Evolutionary conservation across 37 sponge, comb jelly and placozoan species (phyloP).

Genomic region (Diacarnus erythraeanus): DNA sequence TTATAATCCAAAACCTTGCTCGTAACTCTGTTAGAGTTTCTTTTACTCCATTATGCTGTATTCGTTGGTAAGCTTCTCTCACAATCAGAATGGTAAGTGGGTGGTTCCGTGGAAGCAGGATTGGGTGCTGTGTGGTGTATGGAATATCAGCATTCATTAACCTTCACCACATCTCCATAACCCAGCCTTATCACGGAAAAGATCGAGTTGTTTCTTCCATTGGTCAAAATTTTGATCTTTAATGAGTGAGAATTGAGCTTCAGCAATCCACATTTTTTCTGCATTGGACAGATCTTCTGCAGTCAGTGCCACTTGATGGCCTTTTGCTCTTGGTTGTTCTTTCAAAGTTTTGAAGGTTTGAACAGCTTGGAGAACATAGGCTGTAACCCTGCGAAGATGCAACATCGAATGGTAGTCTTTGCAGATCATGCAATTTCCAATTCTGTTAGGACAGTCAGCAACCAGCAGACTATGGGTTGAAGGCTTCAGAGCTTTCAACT

Average conservation of each 20-base stretch:
- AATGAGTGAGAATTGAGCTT: background rate
- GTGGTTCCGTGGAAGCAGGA: background rate
- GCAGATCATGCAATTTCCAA: slow-evolving; percentile 10
- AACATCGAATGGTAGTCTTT: slow-evolving; percentile 16
- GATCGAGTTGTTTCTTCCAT: slow-evolving; percentile 21
- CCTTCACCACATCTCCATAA: slow-evolving; percentile 36
- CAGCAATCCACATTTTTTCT: slow-evolving; percentile 8
- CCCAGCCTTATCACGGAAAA: slow-evolving; percentile 8
- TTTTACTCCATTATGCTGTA: too few relatives aligned
- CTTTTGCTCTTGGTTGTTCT: too few relatives aligned
- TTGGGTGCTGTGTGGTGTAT: slow-evolving; percentile 31
- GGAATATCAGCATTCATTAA: slow-evolving; percentile 38
- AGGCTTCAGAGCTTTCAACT: too few relatives aligned
- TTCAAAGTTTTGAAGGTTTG: slow-evolving; percentile 18
- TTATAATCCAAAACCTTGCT: too few relatives aligned
- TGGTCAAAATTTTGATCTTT: background rate
- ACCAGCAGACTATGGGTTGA: too few relatives aligned
- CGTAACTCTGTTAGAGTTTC: too few relatives aligned
- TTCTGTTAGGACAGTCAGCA: too few relatives aligned
- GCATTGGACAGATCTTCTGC: background rate
- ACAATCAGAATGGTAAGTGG: slow-evolving; percentile 10
- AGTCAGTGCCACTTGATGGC: too few relatives aligned
- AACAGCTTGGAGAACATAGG: slow-evolving; percentile 34
- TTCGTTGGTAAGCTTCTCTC: too few relatives aligned
- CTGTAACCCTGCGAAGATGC: slow-evolving; percentile 41